Percentiles rank a stretch among this genome's conserved stretches.
phyloP scores from a whole-genome alignment of 2,888 invertebrate species.

The Bellardia bayeri region DNA sequence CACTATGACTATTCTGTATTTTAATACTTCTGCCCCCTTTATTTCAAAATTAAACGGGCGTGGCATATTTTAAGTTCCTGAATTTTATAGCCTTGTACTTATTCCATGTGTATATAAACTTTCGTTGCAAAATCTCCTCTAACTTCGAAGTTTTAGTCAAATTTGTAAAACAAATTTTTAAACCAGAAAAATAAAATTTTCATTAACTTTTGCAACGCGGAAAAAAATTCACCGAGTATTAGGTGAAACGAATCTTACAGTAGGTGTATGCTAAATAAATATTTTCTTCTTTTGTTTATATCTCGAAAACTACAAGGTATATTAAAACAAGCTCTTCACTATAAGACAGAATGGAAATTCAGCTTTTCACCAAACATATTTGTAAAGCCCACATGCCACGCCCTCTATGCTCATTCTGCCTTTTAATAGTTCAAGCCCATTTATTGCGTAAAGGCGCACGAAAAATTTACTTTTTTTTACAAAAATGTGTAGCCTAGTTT shows the following conservation, averaged over 20 bases:
- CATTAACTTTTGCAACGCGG: too few species aligned
- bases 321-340: background rate
- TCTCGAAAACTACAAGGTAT: background rate
- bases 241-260: background rate
- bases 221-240: background rate
- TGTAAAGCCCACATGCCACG: background rate
- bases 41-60: background rate
- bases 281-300: background rate
- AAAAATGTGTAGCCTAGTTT: too few species aligned
- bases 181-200: background rate
- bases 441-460: too few species aligned
- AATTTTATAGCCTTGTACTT: background rate
- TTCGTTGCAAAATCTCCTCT: background rate
- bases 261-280: background rate
- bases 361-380: background rate
- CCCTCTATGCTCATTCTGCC: background rate
- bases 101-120: background rate
- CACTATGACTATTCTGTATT: too few species aligned
- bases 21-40: background rate
- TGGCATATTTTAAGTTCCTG: background rate
- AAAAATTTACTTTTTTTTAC: too few species aligned
- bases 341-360: background rate
- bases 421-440: background rate
- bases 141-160: background rate
- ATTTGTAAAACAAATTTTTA: background rate